Conservation (phyloP, 2,888 invertebrate genomes). For the Dasypogon diadema region DNA sequence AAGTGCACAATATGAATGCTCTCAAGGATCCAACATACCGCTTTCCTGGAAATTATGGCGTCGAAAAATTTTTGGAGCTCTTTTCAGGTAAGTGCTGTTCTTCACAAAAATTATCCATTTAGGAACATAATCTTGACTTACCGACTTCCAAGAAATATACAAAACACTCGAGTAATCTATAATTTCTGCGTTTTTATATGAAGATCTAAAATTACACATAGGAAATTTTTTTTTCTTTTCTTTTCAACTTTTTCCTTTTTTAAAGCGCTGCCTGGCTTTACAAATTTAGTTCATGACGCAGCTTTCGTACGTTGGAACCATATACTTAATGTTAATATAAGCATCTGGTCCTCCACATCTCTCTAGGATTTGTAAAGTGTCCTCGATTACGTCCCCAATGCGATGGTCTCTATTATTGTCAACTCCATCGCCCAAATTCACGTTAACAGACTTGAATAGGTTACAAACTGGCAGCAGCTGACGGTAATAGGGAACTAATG, state of each 20-base stretch:
- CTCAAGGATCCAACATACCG: slow-evolving; percentile 88
- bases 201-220: neutral
- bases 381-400: slow-evolving; percentile 90
- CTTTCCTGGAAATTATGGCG: slow-evolving; percentile 95
- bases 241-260: neutral
- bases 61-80: slow-evolving; percentile 97
- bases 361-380: slow-evolving; percentile 91
- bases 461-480: slow-evolving; percentile 92
- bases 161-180: no score
- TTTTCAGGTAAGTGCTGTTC: slow-evolving; percentile 83
- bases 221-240: neutral
- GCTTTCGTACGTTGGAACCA: slow-evolving; percentile 98
- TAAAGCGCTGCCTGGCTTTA: no score
- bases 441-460: slow-evolving; percentile 76
- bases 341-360: slow-evolving; percentile 94
- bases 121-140: no score
- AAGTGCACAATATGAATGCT: slow-evolving; percentile 90
- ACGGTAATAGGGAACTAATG: slow-evolving; percentile 94
- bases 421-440: slow-evolving; percentile 87
- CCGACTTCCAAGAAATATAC: no score
- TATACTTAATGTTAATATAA: slow-evolving; percentile 97
- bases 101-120: no score
- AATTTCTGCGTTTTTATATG: no score
- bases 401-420: slow-evolving; percentile 89
- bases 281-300: slow-evolving; percentile 66